phyloP scores from a whole-genome alignment of 2,888 invertebrate species.

The Thalpophila matura region DNA sequence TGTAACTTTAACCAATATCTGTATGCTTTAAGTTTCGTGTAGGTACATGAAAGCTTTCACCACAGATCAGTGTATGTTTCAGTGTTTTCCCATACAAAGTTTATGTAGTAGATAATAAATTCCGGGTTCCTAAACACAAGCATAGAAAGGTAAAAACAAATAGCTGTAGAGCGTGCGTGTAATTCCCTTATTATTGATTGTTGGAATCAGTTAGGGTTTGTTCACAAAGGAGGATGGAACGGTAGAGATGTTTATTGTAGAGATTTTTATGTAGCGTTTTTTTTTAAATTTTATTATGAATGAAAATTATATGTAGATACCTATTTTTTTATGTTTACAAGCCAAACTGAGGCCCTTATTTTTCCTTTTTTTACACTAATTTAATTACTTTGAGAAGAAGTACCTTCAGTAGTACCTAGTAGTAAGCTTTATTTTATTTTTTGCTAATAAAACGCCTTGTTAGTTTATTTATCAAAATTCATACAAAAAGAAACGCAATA shows the following conservation, averaged over 20 bases:
- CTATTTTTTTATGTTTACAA: too few species aligned
- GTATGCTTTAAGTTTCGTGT: constrained; percentile 22
- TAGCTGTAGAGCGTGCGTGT: constrained; percentile 68
- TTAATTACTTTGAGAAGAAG: too few species aligned
- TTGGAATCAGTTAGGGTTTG: constrained; percentile 62
- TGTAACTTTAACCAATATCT: constrained; percentile 24
- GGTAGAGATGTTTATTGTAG: not conserved
- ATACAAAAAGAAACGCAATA: not conserved
- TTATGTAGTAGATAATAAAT: constrained; percentile 64
- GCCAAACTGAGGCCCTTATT: too few species aligned
- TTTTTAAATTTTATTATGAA: not conserved
- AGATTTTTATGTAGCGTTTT: not conserved
- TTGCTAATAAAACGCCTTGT: too few species aligned
- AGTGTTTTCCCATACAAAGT: constrained; percentile 57
- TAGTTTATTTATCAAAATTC: not conserved
- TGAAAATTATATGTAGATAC: too few species aligned
- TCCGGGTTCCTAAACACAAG: constrained; percentile 68
- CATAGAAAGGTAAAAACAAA: constrained; percentile 74
- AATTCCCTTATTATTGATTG: constrained; percentile 73
- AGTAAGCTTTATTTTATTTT: too few species aligned
- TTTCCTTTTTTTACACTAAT: too few species aligned
- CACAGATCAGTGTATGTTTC: constrained; percentile 38
- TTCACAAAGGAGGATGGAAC: constrained; percentile 13
- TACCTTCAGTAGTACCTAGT: too few species aligned
- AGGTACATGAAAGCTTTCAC: constrained; percentile 28